Base-by-base conservation (phyloP, 2,113 vertebrate genomes). In the Lamprologus lemairii region DNA sequence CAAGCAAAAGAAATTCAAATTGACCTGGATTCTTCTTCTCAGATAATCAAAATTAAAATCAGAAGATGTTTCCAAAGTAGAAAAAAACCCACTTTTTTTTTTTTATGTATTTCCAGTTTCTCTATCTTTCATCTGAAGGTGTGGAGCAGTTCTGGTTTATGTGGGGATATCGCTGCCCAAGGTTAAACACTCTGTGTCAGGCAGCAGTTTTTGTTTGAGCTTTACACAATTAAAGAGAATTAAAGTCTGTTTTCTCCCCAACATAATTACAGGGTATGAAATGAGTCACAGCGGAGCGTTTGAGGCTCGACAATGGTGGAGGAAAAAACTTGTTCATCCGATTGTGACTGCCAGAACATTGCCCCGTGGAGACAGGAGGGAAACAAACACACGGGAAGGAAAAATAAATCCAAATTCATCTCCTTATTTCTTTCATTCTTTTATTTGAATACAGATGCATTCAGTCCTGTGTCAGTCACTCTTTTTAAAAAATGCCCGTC, bases 311-410 rank as follows among this genome's bases (percentile, higher is more conserved):
- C 92, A 93, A 93, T 90, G 87, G 91, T 16, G 53, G 89, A 92
- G 91, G 40, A 53, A 92, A 92, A 93, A 95, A 95, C 91, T 92
- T 94, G 94, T 91, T 95, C 89, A 94, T 94, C 90, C 86, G 80
- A 91, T 93, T 93, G 92, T 94, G 92, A 92, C 86, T 93, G 87
- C 91, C 92, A 94, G 91, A 94, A 93, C 87, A 92, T 93, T 91
- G 90, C 87, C 92, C 93, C 37, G 79, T 94, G 91, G 90, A 94
- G 88, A 92, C 87, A 63, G 89, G 58, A 90, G 68, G 90, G 84
- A 92, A 88, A 90, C 86, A 95, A 91, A 92, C 88, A 92, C 53
- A 84, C 81, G 73, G 2, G 12, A 7, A 83, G 75, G 75, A 49
- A 49, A 85, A 82, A 89, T 55, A 57, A 95, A 93, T 91, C 90